These are phyloP conservation scores for Noturus placidus DNA, from an alignment of 2,113 vertebrate genomes.

Conservation along the genomic window DNA sequence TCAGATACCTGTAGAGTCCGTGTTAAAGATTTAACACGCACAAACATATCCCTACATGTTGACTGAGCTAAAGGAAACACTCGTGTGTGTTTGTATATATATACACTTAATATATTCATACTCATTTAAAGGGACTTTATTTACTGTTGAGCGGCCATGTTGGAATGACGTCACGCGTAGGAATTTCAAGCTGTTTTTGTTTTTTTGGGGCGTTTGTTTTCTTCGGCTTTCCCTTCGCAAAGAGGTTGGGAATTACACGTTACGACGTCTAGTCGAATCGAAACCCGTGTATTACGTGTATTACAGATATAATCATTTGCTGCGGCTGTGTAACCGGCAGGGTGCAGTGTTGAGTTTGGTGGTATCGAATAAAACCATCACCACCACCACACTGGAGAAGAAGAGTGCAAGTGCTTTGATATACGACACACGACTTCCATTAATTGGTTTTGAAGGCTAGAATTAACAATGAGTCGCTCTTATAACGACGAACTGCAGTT, in stretches of 20 bases:
- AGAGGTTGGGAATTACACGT: not conserved
- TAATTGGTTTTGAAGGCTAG: not conserved
- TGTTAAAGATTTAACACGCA: not conserved
- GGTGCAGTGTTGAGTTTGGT: not conserved
- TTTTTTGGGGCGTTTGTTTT: not conserved
- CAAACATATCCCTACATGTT: too few species aligned
- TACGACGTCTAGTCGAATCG: not conserved
- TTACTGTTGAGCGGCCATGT: not conserved
- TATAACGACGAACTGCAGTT: slow-evolving; percentile 97
- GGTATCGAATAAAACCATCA: too few species aligned
- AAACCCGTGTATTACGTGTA: too few species aligned
- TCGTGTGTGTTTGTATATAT: too few species aligned
- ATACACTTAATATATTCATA: not conserved
- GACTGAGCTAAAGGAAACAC: too few species aligned
- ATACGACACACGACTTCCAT: too few species aligned
- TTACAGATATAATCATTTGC: too few species aligned
- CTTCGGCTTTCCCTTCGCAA: too few species aligned
- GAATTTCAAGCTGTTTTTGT: not conserved
- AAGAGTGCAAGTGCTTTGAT: not conserved
- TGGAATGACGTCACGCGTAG: not conserved
- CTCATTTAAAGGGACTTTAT: not conserved
- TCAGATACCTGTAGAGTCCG: not conserved
- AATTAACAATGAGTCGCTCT: slow-evolving; percentile 81
- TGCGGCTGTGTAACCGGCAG: not conserved
- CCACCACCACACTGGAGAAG: not conserved